Evolutionary conservation across 2,113 vertebrate genomes (phyloP).

Genomic region (Emydocephalus ijimae): DNA sequence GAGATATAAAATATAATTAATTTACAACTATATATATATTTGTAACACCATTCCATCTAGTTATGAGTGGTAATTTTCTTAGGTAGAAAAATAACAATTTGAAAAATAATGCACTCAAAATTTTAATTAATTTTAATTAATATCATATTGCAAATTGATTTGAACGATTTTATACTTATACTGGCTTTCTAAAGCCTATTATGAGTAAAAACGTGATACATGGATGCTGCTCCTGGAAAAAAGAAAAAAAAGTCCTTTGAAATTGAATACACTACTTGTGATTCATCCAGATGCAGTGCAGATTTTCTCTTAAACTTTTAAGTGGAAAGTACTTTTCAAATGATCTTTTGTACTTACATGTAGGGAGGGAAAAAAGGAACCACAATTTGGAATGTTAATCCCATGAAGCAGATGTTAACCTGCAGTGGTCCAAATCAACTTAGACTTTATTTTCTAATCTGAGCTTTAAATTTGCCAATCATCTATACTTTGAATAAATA

Average conservation of each 20-base stretch:
- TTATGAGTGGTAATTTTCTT: slow-evolving; percentile 49
- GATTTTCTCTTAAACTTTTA: neutral
- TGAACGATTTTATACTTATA: slow-evolving; percentile 56
- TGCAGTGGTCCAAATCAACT: neutral
- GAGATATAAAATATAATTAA: slow-evolving; percentile 48
- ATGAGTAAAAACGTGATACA: slow-evolving; percentile 34
- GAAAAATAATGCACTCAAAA: slow-evolving; percentile 56
- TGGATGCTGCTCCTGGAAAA: slow-evolving; percentile 34
- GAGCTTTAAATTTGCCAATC: neutral
- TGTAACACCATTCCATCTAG: slow-evolving; percentile 43
- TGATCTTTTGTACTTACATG: neutral
- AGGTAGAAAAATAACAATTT: slow-evolving; percentile 54
- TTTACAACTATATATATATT: slow-evolving; percentile 46
- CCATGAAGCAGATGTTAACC: neutral
- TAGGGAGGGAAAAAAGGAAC: neutral
- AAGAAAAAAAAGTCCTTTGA: slow-evolving; percentile 44
- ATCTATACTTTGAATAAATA: neutral
- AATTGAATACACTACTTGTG: slow-evolving; percentile 19
- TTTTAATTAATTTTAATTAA: slow-evolving; percentile 54
- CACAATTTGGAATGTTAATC: neutral
- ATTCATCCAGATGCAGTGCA: slow-evolving; percentile 3
- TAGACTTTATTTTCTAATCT: neutral
- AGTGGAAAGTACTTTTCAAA: neutral
- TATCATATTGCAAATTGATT: slow-evolving; percentile 51
- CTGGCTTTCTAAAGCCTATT: slow-evolving; percentile 40